A percentile compares a stretch with the other conserved stretches of the same genome.
Evolutionary conservation across 2,888 invertebrate species (phyloP).

Genomic region (Leistus spinibarbis): DNA sequence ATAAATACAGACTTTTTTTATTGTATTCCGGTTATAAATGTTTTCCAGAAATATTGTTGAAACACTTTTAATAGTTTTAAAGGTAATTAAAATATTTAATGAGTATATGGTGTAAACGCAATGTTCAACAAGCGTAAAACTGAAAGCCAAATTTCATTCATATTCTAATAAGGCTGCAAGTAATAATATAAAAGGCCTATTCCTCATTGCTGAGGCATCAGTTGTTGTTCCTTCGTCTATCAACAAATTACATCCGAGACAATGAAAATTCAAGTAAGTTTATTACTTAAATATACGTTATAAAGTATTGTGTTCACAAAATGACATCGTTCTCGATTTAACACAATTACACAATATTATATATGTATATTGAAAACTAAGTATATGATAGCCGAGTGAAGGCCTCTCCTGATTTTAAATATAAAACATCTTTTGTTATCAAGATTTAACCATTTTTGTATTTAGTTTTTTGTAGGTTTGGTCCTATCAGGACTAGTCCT

Average conservation of each 20-base stretch:
- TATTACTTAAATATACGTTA: too few species aligned
- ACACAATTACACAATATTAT: too few species aligned
- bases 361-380: too few species aligned
- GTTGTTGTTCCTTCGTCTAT: constrained; percentile 2
- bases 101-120: background rate
- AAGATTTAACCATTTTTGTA: background rate
- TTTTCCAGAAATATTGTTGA: background rate
- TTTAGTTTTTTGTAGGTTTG: constrained; percentile 12
- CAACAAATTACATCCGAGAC: background rate
- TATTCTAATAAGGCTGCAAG: background rate
- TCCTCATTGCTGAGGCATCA: background rate
- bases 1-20: background rate
- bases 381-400: too few species aligned
- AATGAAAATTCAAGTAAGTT: constrained; percentile 8
- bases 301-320: too few species aligned
- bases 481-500: constrained; percentile 12
- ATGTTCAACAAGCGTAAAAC: constrained; percentile 1
- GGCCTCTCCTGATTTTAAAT: too few species aligned
- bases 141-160: constrained; percentile 3
- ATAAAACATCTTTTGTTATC: background rate
- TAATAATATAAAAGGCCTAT: background rate
- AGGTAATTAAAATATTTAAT: background rate
- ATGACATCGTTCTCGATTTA: too few species aligned
- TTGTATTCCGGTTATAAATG: background rate
- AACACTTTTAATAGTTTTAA: background rate